Evolutionary conservation across 2,797 vertebrate genomes (phyloP), one percentile per base, ranked within the genome.

Genomic region (Sibirionetta formosa): DNA sequence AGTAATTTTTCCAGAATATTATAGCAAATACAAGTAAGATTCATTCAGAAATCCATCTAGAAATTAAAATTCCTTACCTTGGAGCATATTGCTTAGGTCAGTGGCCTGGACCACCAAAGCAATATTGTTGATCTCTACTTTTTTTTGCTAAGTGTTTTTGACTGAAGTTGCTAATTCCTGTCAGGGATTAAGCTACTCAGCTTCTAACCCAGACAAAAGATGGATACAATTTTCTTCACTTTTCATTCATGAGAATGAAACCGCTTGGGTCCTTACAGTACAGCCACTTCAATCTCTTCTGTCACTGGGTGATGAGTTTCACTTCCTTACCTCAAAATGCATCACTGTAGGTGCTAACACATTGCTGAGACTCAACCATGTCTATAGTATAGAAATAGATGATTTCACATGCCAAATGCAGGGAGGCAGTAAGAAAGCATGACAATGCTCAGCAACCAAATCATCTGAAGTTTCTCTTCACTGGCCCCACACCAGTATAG

Each of bases 391-490:
- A 56, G 11, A 1, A 63, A 1, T 20, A 7, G 6, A 14, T 5
- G 6, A 33, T 44, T 75, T 88, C 40, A 42, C 9, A 24, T 51
- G 36, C 9, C 65, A 83, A 14, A 38, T 31, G 33, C 38, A 83
- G 61, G 35, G 80, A 60, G 8, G 7, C 20, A 88, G 4, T 17
- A 83, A 81, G 72, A 81, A 93, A 71, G 18, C 19, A 20, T 78
- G 3, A 14, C 64, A 57, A 40, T 6, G 19, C 5, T 57, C 27
- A 20, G 2, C 26, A 75, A 13, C 14, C 53, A 78, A 77, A 60
- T 24, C 14, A 26, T 17, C 22, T 6, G 1, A 75, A 60, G 3
- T 27, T 9, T 29, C 8, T 51, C 13, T 33, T 38, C 0, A 7
- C 76, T 14, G 19, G n/a, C 4, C 18, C 6, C 26, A 31, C 4